Percentiles rank a stretch among this genome's conserved stretches.
Evolutionary conservation across 2,113 vertebrate genomes (phyloP).

Genomic region (Corythornis madagascariensis): DNA sequence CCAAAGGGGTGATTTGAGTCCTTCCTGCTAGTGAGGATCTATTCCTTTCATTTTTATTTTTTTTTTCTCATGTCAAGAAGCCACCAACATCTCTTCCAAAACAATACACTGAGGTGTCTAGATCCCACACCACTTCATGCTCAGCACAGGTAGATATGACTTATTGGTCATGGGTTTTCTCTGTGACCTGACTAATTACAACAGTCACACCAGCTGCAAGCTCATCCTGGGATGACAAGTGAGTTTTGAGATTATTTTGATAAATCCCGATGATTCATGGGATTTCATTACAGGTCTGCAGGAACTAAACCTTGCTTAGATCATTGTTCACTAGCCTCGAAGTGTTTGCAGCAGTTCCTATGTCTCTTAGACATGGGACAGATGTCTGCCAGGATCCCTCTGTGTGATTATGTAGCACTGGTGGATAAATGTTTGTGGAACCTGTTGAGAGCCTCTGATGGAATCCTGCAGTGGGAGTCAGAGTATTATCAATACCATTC

Average conservation of each 20-base stretch:
- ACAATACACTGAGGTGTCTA: neutral
- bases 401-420: rapidly evolving
- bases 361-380: neutral
- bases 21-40: neutral
- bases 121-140: rapidly evolving
- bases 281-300: neutral
- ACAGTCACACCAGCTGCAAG: rapidly evolving
- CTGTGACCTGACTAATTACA: too few species aligned
- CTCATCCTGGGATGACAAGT: neutral
- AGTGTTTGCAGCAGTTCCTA: neutral
- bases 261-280: neutral
- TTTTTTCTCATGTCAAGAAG: neutral
- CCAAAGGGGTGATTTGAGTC: neutral
- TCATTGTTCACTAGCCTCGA: neutral
- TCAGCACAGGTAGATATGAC: too few species aligned
- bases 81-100: neutral
- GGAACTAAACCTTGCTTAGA: neutral
- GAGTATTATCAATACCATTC: neutral
- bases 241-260: neutral
- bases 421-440: neutral
- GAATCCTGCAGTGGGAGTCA: neutral
- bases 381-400: neutral
- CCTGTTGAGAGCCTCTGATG: neutral
- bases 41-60: neutral
- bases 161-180: rapidly evolving